Base-by-base conservation (phyloP, 2,888 invertebrate species). In the Theristus sp. region DNA sequence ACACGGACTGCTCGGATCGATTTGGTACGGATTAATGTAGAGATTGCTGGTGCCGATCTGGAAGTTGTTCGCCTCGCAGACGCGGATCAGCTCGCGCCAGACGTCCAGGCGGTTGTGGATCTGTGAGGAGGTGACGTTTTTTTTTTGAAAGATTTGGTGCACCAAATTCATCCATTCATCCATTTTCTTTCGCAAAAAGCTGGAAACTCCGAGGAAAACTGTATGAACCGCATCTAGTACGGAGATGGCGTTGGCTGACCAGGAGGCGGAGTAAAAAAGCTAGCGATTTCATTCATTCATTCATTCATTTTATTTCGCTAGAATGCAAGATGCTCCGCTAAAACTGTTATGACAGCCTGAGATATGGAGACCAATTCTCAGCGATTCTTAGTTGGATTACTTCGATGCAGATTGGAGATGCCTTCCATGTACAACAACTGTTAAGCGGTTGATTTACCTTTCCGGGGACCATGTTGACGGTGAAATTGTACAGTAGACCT, bases 1-100 rank as follows among this genome's bases (percentile, higher is more conserved):
- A 63, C 73, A 73, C 22, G 71, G 66, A 30, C 67, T 68, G 68
- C 69, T 73, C 29, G 72, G 72, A 64, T 69, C 66, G 49, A 66
- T 66, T 59, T 72, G 72, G 47, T 65, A 66, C 24, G 69, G 69
- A 56, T 68, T 70, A 55, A 71, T 64, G 64, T 66, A 71, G 52
- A 73, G 64, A 26, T 68, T 69, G 29, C 68, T 68, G 38, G 68
- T 65, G 26, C 73, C 73, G n/a, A 73, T 64, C 62, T 72, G 68
- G 60, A 70, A 67, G 62, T 67, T 66, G 62, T 71, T 71, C 56
- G 65, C 63, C 38, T 69, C 65, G 57, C 66, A 63, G 62, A 70
- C 67, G 63, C 70, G 69, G 25, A 66, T 65, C 26, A 59, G 29
- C 24, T 46, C 52, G 29, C 13, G 17, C 49, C 29, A 56, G 20